phyloP scores from a whole-genome alignment of 92 coral and sea anemone genomes.

The Paragorgia papillata region DNA sequence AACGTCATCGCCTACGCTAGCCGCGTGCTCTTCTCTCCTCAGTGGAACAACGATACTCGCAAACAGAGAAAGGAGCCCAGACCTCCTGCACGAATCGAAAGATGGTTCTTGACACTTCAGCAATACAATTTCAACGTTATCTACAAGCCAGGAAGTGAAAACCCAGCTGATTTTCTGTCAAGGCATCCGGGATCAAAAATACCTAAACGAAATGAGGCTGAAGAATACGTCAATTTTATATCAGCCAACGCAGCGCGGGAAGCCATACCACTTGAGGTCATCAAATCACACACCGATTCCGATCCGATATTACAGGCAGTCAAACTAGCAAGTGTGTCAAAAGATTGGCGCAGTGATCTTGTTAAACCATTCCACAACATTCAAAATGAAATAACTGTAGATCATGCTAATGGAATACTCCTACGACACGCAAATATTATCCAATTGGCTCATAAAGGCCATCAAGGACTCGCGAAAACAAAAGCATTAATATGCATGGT shows the following conservation, averaged over 20 bases:
- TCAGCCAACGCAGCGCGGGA: not conserved
- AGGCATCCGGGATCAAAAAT: not conserved
- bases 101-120: not conserved
- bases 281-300: not conserved
- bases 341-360: too few species aligned
- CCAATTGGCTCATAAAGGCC: constrained; percentile 13
- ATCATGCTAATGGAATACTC: not conserved
- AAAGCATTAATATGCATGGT: constrained; percentile 29
- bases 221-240: not conserved
- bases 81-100: not conserved
- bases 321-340: too few species aligned
- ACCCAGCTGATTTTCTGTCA: not conserved
- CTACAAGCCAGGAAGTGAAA: not conserved
- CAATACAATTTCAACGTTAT: not conserved
- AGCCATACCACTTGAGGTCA: not conserved
- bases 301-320: not conserved
- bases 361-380: not conserved
- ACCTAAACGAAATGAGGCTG: not conserved
- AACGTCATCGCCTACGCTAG: too few species aligned
- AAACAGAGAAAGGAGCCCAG: not conserved
- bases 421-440: not conserved
- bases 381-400: not conserved
- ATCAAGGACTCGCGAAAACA: constrained; percentile 5
- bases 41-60: not conserved
- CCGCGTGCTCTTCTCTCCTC: too few species aligned